These are phyloP conservation scores for Hylia prasina DNA, from an alignment of 2,113 vertebrate genomes.

Conservation along the genomic window DNA sequence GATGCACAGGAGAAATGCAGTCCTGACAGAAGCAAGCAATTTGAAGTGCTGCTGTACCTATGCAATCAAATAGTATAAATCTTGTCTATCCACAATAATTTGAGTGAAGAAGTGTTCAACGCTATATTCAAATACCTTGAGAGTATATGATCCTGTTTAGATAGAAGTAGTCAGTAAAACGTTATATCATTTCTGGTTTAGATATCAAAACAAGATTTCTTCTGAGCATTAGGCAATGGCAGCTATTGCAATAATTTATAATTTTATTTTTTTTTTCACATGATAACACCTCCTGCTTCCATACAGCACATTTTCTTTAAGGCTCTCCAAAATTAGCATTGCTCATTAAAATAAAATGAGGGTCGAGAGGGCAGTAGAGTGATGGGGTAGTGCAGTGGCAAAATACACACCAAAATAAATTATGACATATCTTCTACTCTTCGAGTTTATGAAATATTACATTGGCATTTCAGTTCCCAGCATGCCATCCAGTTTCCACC, in stretches of 20 bases:
- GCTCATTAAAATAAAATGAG: constrained; percentile 48
- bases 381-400: neutral
- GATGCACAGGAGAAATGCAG: neutral
- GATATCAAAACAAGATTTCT: constrained; percentile 21
- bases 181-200: constrained; percentile 49
- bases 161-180: neutral
- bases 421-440: neutral
- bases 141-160: neutral
- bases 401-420: neutral
- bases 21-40: neutral
- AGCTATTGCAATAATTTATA: neutral
- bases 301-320: neutral
- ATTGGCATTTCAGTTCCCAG: neutral
- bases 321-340: constrained; percentile 41
- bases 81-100: neutral
- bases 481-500: neutral
- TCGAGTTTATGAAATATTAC: neutral
- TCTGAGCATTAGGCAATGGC: constrained; percentile 14
- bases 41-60: neutral
- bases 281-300: neutral
- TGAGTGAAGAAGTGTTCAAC: neutral
- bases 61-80: neutral
- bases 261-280: neutral
- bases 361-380: neutral
- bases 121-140: neutral